A percentile compares a stretch with the other conserved stretches of the same genome.
These are phyloP conservation scores for Chaetodon trifascialis DNA, from an alignment of 2,113 vertebrate genomes.

Conservation along the genomic window DNA sequence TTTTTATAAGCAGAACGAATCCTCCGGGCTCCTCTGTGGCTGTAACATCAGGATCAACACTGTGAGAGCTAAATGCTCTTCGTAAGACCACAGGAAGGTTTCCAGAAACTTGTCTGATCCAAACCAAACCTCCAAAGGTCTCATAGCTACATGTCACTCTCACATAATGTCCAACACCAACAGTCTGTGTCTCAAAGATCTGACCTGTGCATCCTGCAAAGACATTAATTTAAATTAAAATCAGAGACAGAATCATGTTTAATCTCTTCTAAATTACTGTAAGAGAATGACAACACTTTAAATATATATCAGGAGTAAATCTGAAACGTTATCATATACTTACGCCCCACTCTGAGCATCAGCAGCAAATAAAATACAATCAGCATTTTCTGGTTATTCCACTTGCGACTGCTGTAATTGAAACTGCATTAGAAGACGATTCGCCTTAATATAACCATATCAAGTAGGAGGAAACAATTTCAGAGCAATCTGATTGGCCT, in stretches of 20 bases:
- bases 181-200: background rate
- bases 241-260: background rate
- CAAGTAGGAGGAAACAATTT: constrained; percentile 47
- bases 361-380: constrained; percentile 30
- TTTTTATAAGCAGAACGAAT: constrained; percentile 44
- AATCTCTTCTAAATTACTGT: background rate
- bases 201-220: constrained; percentile 27
- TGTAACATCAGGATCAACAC: background rate
- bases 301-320: background rate
- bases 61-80: background rate
- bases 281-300: background rate
- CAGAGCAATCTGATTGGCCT: constrained; percentile 48
- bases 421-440: background rate
- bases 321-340: constrained; percentile 16
- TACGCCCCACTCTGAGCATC: constrained; percentile 36
- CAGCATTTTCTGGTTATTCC: constrained; percentile 38
- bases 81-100: constrained; percentile 23
- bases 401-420: background rate
- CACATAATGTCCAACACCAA: constrained; percentile 41
- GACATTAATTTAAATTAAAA: background rate
- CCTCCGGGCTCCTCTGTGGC: accelerated
- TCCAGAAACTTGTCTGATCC: constrained; percentile 55
- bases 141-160: constrained; percentile 17
- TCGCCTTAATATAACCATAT: constrained; percentile 21
- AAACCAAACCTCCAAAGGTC: background rate